A percentile compares a stretch with the other conserved stretches of the same genome.
These are phyloP conservation scores for Ennomos erosarius DNA, from an alignment of 2,888 invertebrate species.

Conservation along the genomic window DNA sequence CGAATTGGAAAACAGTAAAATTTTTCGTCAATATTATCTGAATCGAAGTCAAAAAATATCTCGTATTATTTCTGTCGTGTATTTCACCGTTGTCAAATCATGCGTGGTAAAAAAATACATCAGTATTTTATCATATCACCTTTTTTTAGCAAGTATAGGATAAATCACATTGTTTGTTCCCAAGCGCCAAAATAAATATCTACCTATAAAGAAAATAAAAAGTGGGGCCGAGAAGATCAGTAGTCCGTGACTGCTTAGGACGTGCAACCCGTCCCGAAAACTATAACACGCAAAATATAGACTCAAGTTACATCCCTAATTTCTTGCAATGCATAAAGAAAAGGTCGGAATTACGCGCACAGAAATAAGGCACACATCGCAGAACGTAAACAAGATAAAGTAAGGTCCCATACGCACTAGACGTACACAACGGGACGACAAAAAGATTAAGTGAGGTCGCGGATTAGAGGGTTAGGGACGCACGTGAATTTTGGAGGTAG, in stretches of 20 bases:
- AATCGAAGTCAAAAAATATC: constrained; percentile 1
- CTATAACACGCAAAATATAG: constrained; percentile 20
- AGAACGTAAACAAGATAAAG: constrained; percentile 46
- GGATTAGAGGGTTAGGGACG: constrained; percentile 46
- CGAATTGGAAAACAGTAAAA: constrained; percentile 20
- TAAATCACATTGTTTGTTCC: too few species aligned
- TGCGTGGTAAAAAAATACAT: too few species aligned
- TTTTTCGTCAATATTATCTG: constrained; percentile 4
- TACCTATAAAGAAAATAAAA: too few species aligned
- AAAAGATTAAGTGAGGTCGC: constrained; percentile 57
- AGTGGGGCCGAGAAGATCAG: background rate
- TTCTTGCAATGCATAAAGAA: constrained; percentile 43
- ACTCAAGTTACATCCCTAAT: constrained; percentile 33
- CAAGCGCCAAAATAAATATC: too few species aligned
- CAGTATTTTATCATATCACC: too few species aligned
- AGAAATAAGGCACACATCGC: constrained; percentile 38
- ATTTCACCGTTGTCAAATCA: too few species aligned
- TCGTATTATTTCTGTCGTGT: background rate
- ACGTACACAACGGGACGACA: constrained; percentile 44
- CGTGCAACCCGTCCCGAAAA: constrained; percentile 9
- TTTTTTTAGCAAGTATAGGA: too few species aligned
- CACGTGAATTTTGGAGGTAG: constrained; percentile 36
- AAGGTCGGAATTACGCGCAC: constrained; percentile 39
- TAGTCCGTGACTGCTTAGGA: constrained; percentile 3
- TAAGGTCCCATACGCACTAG: constrained; percentile 44